These are phyloP conservation scores for Istiophorus platypterus DNA, from an alignment of 2,113 vertebrate species.

Conservation along the genomic window DNA sequence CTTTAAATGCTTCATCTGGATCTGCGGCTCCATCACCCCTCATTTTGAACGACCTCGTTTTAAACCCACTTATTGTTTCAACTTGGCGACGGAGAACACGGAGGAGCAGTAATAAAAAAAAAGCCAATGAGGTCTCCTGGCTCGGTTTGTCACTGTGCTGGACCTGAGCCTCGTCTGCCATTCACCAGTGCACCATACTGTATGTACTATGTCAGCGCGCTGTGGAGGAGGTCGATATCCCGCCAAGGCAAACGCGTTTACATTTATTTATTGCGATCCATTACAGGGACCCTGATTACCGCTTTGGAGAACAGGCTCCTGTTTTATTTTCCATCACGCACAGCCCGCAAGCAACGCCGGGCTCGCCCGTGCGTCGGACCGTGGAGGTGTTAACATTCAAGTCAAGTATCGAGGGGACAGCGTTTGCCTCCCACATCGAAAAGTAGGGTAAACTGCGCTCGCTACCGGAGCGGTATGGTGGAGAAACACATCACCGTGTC, in stretches of 20 bases:
- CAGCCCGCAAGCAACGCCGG: constrained; percentile 1
- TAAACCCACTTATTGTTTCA: constrained; percentile 3
- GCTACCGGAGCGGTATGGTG: too few species aligned
- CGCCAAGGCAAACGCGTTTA: constrained; percentile 56
- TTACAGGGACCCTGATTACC: constrained; percentile 19
- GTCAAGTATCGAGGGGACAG: constrained; percentile 35
- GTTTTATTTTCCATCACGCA: constrained; percentile 1
- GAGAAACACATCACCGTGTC: too few species aligned
- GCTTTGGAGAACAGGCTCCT: constrained; percentile 19
- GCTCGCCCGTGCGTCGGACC: neutral
- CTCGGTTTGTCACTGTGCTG: constrained; percentile 35
- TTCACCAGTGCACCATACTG: constrained; percentile 38
- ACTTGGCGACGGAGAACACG: constrained; percentile 14
- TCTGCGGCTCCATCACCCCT: constrained; percentile 1
- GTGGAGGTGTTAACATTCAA: constrained; percentile 50
- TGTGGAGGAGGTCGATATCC: constrained; percentile 52
- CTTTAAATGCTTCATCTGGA: neutral
- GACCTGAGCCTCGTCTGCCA: constrained; percentile 40
- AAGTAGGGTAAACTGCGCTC: constrained; percentile 42
- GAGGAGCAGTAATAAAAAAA: constrained; percentile 29
- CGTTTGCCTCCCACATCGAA: constrained; percentile 7
- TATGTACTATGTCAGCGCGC: constrained; percentile 60
- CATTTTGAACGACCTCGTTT: neutral
- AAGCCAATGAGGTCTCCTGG: constrained; percentile 26
- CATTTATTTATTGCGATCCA: constrained; percentile 59